These are phyloP conservation scores for Leucoptera coffeella DNA, from an alignment of 2,888 invertebrate species.

Conservation along the genomic window DNA sequence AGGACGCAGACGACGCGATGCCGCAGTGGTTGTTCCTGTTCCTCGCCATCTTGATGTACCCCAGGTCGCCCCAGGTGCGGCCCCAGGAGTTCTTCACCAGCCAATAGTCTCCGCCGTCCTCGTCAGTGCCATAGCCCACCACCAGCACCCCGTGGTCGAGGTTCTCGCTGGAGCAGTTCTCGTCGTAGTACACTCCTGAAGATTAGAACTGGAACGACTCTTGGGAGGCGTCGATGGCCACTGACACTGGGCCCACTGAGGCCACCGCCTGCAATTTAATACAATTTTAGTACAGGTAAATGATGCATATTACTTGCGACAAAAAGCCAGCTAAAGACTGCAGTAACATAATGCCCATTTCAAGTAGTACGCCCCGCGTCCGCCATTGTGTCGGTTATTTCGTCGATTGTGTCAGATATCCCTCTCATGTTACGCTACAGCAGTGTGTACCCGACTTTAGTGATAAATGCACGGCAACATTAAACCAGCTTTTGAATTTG, in stretches of 20 bases:
- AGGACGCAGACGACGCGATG: conserved; percentile 76
- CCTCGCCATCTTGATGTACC: conserved; percentile 84
- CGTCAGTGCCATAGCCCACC: conserved; percentile 76
- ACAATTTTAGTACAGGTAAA: too few species aligned
- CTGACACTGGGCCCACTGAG: conserved; percentile 76
- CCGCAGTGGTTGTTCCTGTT: conserved; percentile 83
- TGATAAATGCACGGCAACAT: too few species aligned
- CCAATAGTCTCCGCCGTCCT: conserved; percentile 71
- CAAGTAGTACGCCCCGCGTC: too few species aligned
- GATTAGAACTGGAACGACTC: conserved; percentile 82
- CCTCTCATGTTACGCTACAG: too few species aligned
- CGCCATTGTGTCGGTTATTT: too few species aligned
- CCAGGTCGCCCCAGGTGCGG: conserved; percentile 71
- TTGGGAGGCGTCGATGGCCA: conserved; percentile 86
- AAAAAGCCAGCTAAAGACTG: too few species aligned
- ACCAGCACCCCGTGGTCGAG: conserved; percentile 82
- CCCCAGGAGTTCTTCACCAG: conserved; percentile 87
- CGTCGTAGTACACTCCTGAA: conserved; percentile 74
- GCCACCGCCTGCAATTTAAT: conserved; percentile 79
- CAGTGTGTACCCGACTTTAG: too few species aligned
- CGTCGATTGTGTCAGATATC: too few species aligned
- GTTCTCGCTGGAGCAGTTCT: conserved; percentile 61
- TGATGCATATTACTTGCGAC: too few species aligned
- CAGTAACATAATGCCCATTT: too few species aligned
- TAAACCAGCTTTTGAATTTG: too few species aligned